Conservation (phyloP, 1,140 invertebrate species). For the Procambarus clarkii region DNA sequence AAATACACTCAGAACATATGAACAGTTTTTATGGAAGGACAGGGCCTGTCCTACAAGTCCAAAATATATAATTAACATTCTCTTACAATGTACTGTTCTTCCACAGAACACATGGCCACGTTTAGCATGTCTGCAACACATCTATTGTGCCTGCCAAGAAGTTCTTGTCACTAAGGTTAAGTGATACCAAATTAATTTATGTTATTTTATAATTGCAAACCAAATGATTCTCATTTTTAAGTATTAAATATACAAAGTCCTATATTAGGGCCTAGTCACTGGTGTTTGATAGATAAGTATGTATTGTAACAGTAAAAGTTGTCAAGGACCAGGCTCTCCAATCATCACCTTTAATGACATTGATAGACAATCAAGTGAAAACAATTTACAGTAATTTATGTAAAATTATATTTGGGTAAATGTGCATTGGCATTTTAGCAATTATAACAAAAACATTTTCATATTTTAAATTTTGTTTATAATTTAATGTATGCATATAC, state of each 20-base stretch:
- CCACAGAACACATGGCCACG: slow-evolving; percentile 33
- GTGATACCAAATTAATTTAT: slow-evolving; percentile 1
- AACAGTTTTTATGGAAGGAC: no score
- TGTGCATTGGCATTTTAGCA: no score
- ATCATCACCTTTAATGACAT: no score
- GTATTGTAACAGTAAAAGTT: background rate
- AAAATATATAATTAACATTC: background rate
- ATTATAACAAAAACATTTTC: no score
- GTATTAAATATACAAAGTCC: background rate
- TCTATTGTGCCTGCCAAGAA: slow-evolving; percentile 29
- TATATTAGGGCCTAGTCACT: slow-evolving; percentile 5
- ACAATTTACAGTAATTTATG: no score
- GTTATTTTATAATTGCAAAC: background rate
- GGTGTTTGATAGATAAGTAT: background rate
- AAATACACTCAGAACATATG: no score
- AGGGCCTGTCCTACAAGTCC: no score
- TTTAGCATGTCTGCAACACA: slow-evolving; percentile 20
- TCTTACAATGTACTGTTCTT: background rate
- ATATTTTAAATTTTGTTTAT: no score
- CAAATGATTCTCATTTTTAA: background rate
- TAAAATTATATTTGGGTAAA: no score
- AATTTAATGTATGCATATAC: no score
- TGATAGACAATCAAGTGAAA: no score
- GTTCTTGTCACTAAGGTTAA: background rate
- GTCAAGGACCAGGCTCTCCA: no score